Evolutionary conservation across 1,140 invertebrate genomes (phyloP).

Genomic region (Lamellibrachia luymesi): DNA sequence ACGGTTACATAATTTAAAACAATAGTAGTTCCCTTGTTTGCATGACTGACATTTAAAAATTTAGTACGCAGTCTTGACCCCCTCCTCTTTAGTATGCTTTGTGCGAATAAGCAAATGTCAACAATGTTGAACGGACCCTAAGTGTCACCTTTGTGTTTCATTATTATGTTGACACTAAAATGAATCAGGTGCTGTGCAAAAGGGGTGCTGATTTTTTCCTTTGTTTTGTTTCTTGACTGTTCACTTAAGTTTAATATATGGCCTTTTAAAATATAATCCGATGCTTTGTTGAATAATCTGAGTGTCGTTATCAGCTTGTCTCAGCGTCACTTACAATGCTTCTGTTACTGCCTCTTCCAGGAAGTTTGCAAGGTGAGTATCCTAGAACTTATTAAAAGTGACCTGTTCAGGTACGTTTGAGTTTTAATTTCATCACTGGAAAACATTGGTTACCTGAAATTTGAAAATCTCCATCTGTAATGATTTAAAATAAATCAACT

Average conservation of each 20-base stretch:
- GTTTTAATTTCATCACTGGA: background rate
- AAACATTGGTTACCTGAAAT: background rate
- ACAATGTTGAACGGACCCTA: background rate
- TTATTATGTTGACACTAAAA: background rate
- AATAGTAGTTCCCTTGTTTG: too few relatives aligned
- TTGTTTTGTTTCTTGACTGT: background rate
- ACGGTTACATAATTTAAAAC: too few relatives aligned
- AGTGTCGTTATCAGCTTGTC: background rate
- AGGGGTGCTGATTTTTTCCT: slow-evolving; percentile 11
- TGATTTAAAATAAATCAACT: too few relatives aligned
- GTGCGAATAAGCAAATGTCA: too few relatives aligned
- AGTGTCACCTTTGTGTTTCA: background rate
- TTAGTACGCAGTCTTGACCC: too few relatives aligned
- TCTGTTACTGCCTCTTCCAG: background rate
- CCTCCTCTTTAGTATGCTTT: too few relatives aligned
- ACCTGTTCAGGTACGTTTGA: background rate
- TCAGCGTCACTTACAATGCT: background rate
- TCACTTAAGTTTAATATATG: background rate
- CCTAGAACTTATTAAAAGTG: background rate
- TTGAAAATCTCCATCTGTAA: background rate
- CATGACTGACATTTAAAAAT: too few relatives aligned
- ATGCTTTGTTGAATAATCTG: background rate
- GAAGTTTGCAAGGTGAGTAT: background rate
- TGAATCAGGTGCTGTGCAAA: background rate
- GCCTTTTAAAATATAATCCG: background rate